A percentile compares a stretch with the other conserved stretches of the same genome.
These are phyloP conservation scores for Mechanitis mazaeus DNA, from an alignment of 2,888 invertebrate genomes.

Conservation along the genomic window DNA sequence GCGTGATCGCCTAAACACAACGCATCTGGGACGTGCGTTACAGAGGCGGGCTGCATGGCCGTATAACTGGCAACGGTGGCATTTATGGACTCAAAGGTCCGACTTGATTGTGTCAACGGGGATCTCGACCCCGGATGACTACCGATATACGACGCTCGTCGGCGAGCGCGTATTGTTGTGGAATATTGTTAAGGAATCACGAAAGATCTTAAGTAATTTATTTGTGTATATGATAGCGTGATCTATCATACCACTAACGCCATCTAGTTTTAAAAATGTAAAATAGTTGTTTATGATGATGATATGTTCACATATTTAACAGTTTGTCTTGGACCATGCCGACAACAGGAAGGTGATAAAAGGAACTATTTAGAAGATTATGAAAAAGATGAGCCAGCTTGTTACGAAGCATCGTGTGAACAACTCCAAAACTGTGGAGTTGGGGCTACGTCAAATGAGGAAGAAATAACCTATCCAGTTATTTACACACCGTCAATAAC, in stretches of 20 bases:
- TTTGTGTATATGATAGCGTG: too few species aligned
- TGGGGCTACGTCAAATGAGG: not conserved
- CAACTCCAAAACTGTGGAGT: not conserved
- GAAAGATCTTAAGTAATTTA: too few species aligned
- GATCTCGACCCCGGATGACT: not conserved
- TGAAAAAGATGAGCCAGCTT: not conserved
- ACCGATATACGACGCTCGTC: not conserved
- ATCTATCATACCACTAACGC: too few species aligned
- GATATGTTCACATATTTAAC: not conserved
- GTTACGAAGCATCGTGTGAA: not conserved
- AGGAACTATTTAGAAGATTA: slow-evolving; percentile 5
- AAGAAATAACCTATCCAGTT: slow-evolving; percentile 2
- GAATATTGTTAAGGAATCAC: not conserved
- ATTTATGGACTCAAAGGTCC: slow-evolving; percentile 7
- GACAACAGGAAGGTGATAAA: not conserved
- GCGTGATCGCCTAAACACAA: slow-evolving; percentile 6
- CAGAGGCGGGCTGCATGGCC: too few species aligned
- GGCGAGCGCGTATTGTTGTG: slow-evolving; percentile 1
- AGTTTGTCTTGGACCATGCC: not conserved
- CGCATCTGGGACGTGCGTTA: not conserved
- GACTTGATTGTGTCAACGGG: not conserved
- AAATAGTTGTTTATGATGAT: too few species aligned
- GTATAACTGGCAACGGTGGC: not conserved
- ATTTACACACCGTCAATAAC: not conserved
- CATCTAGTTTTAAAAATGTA: too few species aligned